Evolutionary conservation across 2,797 vertebrate species (phyloP).

Genomic region (Tarsius wallacei): DNA sequence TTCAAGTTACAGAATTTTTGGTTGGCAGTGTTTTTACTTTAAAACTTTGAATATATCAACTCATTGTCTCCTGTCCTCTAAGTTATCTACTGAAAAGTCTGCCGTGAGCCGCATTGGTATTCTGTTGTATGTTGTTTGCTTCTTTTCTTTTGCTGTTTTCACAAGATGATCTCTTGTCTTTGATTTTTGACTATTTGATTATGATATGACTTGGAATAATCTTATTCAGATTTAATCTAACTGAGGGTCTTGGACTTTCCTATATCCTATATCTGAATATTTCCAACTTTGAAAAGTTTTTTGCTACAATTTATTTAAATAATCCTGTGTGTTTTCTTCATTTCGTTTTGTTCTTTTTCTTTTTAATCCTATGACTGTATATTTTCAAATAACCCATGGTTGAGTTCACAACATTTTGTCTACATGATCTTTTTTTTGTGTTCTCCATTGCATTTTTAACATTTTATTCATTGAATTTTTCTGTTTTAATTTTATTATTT

Average conservation of each 20-base stretch:
- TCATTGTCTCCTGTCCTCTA: background rate
- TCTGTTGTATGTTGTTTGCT: background rate
- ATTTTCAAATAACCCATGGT: background rate
- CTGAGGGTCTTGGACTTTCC: background rate
- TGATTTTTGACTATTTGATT: background rate
- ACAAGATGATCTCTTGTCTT: background rate
- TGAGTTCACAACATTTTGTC: background rate
- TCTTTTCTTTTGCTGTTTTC: background rate
- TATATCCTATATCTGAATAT: background rate
- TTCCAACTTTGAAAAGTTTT: background rate
- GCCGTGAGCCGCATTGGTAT: background rate
- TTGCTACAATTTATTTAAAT: background rate
- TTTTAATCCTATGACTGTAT: background rate
- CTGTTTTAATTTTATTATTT: background rate
- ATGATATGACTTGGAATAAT: background rate
- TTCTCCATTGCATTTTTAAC: background rate
- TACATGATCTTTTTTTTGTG: background rate
- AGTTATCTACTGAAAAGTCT: background rate
- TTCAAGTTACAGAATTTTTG: background rate
- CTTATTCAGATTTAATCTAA: background rate
- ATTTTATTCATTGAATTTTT: background rate
- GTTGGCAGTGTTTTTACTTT: background rate
- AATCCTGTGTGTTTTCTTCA: background rate
- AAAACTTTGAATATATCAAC: background rate
- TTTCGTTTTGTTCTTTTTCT: background rate